Base-by-base conservation (phyloP, 2,797 vertebrate genomes). In the Tachyglossus aculeatus region DNA sequence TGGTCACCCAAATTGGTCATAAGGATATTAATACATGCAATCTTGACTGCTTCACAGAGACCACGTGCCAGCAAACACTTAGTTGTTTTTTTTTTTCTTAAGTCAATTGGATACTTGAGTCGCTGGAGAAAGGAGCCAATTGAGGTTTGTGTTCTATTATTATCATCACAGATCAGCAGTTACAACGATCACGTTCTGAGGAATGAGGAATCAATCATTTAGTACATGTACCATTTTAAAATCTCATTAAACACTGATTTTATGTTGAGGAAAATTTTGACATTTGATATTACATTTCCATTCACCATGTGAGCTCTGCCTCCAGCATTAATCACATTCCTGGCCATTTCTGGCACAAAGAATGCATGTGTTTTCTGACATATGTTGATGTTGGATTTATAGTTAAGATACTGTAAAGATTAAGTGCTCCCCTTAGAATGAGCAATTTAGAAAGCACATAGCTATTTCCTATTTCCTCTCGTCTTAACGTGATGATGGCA, bases 371-470 rank as follows among this genome's bases (percentile, higher is more conserved):
- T 82, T 87, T 76, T 62, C 77, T 87, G 83, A 80, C 77, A 66
- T 0, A 0, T 85, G 75, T 84, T 86, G 80, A 82, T 75, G 70
- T 78, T 78, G 72, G 82, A 82, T 80, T 87, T 86, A 64, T 71
- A 71, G 80, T 78, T 74, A 70, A 82, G 76, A 79, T 80, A 83
- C 53, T 81, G 60, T 65, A 54, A 82, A 90, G 87, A 88, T 82
- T 84, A 89, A 89, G 78, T 80, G 77, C 78, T 84, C 83, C 84
- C 72, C 80, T 90, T 83, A 81, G 83, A 41, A 55, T 82, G 66
- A 81, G 74, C 71, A 82, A 77, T 75, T 86, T 80, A 88, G 71
- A 85, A 89, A 77, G 84, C 81, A 83, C 80, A 74, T 3, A 85
- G 73, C 72, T 82, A 81, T 88, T 91, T 89, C 80, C 84, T 84